These are phyloP conservation scores for Ormyrus nitidulus DNA, from an alignment of 2,888 invertebrate species.

Conservation along the genomic window DNA sequence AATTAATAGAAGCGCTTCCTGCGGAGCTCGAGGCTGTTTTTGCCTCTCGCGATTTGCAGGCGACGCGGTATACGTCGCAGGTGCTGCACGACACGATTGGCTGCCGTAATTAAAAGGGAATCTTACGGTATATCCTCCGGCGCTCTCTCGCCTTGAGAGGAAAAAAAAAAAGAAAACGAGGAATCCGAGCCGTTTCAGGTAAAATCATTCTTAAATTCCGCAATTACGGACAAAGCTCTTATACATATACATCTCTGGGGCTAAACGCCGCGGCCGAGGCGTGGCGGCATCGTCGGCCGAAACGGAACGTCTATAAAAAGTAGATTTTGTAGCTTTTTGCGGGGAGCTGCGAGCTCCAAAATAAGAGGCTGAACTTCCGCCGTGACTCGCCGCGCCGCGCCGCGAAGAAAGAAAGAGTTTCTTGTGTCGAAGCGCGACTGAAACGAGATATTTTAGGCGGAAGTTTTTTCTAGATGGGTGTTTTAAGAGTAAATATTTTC, in stretches of 20 bases:
- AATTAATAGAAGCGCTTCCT: slow-evolving; percentile 38
- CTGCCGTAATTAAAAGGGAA: slow-evolving; percentile 22
- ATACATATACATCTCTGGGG: not conserved
- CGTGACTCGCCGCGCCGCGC: slow-evolving; percentile 2
- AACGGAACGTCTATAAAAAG: not conserved
- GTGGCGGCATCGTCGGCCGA: not conserved
- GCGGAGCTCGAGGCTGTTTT: slow-evolving; percentile 5
- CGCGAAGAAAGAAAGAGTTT: slow-evolving; percentile 31
- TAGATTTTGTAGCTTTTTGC: not conserved
- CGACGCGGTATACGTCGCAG: slow-evolving; percentile 2
- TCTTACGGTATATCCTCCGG: slow-evolving; percentile 24
- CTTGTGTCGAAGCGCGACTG: slow-evolving; percentile 4
- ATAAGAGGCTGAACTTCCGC: slow-evolving; percentile 15
- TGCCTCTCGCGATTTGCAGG: slow-evolving; percentile 9
- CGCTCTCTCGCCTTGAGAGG: not conserved
- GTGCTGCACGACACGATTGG: slow-evolving; percentile 27
- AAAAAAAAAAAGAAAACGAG: slow-evolving; percentile 1
- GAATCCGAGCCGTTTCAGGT: slow-evolving; percentile 8
- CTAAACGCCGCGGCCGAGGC: not conserved
- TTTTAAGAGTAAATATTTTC: slow-evolving; percentile 45
- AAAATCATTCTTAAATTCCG: slow-evolving; percentile 5
- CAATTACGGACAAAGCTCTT: not conserved
- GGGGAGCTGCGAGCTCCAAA: not conserved
- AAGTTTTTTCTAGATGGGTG: slow-evolving; percentile 21
- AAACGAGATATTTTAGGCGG: slow-evolving; percentile 31